Conservation (phyloP, 2,113 vertebrate genomes). For the Todiramphus saurophagus region DNA sequence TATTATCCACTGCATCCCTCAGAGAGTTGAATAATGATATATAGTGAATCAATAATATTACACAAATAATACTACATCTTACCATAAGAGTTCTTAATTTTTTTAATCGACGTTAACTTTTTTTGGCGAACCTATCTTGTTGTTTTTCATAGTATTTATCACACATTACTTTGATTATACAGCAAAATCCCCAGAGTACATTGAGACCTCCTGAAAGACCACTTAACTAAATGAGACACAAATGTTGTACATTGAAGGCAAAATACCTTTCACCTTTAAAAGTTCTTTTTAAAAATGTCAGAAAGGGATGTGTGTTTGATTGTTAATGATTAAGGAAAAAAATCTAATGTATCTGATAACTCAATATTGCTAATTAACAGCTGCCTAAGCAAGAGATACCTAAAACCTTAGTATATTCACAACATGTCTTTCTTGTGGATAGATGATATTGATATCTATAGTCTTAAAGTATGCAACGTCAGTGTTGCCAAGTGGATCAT, state of each 20-base stretch:
- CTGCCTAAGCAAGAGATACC: neutral
- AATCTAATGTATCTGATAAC: neutral
- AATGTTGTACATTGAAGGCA: neutral
- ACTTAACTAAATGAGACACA: neutral
- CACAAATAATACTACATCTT: neutral
- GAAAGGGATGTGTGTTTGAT: neutral
- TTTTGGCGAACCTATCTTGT: neutral
- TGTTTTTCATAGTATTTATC: neutral
- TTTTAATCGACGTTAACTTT: neutral
- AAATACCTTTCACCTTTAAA: neutral
- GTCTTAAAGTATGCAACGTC: neutral
- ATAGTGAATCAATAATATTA: neutral
- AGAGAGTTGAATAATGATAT: neutral
- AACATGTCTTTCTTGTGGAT: neutral
- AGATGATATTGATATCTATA: neutral
- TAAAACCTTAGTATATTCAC: neutral
- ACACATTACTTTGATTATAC: neutral
- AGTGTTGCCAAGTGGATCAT: neutral
- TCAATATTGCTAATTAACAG: neutral
- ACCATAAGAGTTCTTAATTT: neutral
- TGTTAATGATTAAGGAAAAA: neutral
- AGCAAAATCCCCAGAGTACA: neutral
- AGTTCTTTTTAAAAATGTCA: neutral
- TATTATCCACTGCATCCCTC: neutral
- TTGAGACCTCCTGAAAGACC: neutral